Evolutionary conservation across 2,888 invertebrate genomes (phyloP).

Genomic region (Prenolepis imparis): DNA sequence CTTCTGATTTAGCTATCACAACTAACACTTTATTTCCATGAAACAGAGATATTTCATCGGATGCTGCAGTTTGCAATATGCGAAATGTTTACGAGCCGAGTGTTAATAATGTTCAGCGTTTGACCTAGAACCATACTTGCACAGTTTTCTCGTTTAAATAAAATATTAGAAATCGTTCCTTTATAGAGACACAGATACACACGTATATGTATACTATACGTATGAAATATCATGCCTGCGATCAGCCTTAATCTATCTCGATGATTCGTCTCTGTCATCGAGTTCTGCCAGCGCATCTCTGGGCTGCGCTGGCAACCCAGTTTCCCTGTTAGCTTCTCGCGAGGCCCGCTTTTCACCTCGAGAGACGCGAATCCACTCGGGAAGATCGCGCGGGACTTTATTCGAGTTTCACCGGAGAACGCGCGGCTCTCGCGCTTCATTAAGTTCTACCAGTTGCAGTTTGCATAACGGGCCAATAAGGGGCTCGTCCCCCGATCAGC

Average conservation of each 20-base stretch:
- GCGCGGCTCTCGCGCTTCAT: slow-evolving; percentile 18
- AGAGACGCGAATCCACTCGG: slow-evolving; percentile 39
- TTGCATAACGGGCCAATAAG: slow-evolving; percentile 54
- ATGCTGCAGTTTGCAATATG: not conserved
- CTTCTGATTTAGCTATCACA: not conserved
- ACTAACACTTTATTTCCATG: no score
- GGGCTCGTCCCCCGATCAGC: not conserved
- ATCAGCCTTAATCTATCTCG: slow-evolving; percentile 40
- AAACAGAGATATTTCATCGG: not conserved
- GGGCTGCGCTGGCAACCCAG: slow-evolving; percentile 72
- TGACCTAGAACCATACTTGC: slow-evolving; percentile 39
- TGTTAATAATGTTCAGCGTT: not conserved
- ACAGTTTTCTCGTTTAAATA: slow-evolving; percentile 16
- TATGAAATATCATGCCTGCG: slow-evolving; percentile 14
- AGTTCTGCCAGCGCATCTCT: slow-evolving; percentile 62
- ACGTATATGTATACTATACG: not conserved
- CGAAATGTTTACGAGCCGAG: not conserved
- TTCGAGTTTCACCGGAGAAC: slow-evolving; percentile 66
- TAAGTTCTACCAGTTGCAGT: slow-evolving; percentile 46
- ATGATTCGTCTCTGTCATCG: slow-evolving; percentile 39
- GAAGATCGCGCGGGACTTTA: slow-evolving; percentile 63
- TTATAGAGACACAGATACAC: not conserved
- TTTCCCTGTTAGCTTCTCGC: slow-evolving; percentile 75
- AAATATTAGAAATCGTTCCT: slow-evolving; percentile 26
- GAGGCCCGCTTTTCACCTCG: slow-evolving; percentile 65